These are phyloP conservation scores for Poecilus cupreus DNA, from an alignment of 2,888 invertebrate genomes.

Conservation along the genomic window DNA sequence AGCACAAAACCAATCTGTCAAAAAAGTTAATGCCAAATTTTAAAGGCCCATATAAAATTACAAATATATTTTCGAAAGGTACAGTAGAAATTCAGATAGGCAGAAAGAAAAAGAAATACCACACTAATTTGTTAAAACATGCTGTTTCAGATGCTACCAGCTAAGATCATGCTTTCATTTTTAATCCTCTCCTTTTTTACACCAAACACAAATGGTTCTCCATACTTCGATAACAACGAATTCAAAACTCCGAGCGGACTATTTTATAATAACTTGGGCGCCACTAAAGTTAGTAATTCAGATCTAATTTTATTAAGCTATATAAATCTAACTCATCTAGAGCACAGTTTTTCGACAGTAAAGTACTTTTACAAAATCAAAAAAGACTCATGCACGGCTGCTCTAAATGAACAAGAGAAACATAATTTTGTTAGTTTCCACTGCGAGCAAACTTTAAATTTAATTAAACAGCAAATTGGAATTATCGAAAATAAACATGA, in stretches of 20 bases:
- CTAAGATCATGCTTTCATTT: background rate
- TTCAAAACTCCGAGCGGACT: constrained; percentile 48
- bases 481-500: constrained; percentile 16
- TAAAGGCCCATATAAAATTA: constrained; percentile 56
- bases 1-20: constrained; percentile 28
- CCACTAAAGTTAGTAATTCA: constrained; percentile 21
- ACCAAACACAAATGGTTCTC: background rate
- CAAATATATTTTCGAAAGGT: constrained; percentile 13
- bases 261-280: constrained; percentile 25
- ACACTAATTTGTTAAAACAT: constrained; percentile 59
- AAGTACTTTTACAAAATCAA: background rate
- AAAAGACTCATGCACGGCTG: background rate
- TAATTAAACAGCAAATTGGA: constrained; percentile 12
- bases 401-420: background rate
- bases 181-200: background rate
- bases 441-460: constrained; percentile 4
- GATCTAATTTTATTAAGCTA: constrained; percentile 38
- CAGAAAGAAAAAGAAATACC: constrained; percentile 51
- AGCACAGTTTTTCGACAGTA: background rate
- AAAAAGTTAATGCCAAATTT: constrained; percentile 55
- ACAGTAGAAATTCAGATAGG: constrained; percentile 50
- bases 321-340: constrained; percentile 24
- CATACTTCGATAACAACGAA: background rate
- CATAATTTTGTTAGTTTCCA: constrained; percentile 33
- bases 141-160: constrained; percentile 57